phyloP scores from a whole-genome alignment of 2,797 vertebrate species.

The Chaenodraco wilsoni region DNA sequence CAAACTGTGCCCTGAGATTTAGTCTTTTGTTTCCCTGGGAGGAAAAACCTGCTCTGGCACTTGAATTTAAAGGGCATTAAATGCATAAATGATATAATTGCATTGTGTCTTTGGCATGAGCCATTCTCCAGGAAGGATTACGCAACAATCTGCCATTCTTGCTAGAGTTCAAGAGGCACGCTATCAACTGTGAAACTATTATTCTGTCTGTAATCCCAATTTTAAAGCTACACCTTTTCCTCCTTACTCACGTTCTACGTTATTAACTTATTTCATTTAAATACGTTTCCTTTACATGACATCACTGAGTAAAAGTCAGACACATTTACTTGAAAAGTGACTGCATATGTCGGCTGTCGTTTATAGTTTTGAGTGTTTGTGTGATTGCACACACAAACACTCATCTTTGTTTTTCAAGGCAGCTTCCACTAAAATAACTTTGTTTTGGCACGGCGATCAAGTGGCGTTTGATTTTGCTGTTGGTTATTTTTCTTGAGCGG shows the following conservation, averaged over 20 bases:
- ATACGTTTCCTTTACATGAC: slow-evolving; percentile 38
- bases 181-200: slow-evolving; percentile 16
- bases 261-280: slow-evolving; percentile 45
- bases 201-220: slow-evolving; percentile 19
- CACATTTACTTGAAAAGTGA: slow-evolving; percentile 34
- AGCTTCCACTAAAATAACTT: slow-evolving; percentile 38
- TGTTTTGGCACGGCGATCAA: slow-evolving; percentile 42
- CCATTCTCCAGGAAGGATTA: slow-evolving; percentile 56
- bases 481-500: slow-evolving; percentile 63
- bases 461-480: slow-evolving; percentile 54
- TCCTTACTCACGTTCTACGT: slow-evolving; percentile 42
- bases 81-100: slow-evolving; percentile 47
- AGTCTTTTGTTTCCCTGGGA: slow-evolving; percentile 55
- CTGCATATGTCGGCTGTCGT: slow-evolving; percentile 23
- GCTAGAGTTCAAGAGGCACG: slow-evolving; percentile 2
- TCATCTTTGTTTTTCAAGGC: slow-evolving; percentile 47
- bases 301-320: slow-evolving; percentile 34
- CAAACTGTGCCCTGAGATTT: slow-evolving; percentile 53
- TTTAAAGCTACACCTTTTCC: slow-evolving; percentile 33
- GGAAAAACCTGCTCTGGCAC: slow-evolving; percentile 48
- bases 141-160: slow-evolving; percentile 40
- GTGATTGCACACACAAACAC: slow-evolving; percentile 57
- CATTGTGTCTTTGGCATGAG: slow-evolving; percentile 49
- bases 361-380: slow-evolving; percentile 54
- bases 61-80: slow-evolving; percentile 56